Conservation (phyloP, 2,888 invertebrate species). For the Eupithecia inturbata region DNA sequence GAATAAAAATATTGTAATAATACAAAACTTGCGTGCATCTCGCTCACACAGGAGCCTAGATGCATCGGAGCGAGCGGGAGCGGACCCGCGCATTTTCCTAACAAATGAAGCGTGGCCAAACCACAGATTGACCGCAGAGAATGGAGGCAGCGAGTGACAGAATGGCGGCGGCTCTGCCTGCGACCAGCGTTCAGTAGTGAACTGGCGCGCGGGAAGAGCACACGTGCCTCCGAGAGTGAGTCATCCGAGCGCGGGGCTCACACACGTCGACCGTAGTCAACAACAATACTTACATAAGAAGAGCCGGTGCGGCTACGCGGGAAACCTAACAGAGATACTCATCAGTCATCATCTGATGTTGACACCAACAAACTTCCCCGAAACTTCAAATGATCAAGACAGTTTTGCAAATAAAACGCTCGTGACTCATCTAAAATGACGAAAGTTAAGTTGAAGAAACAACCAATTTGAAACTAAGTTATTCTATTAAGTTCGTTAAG, state of each 20-base stretch:
- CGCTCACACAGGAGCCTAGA: constrained; percentile 55
- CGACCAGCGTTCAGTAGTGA: constrained; percentile 71
- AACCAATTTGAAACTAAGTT: constrained; percentile 58
- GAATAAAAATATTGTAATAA: constrained; percentile 80
- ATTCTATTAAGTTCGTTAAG: constrained; percentile 57
- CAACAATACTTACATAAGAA: constrained; percentile 42
- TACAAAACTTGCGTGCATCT: constrained; percentile 75
- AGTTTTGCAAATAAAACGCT: constrained; percentile 55
- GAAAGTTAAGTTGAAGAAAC: constrained; percentile 81
- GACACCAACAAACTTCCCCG: constrained; percentile 55
- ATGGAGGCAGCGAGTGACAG: constrained; percentile 84
- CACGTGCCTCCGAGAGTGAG: constrained; percentile 64
- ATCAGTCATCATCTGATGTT: constrained; percentile 76
- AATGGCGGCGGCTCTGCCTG: constrained; percentile 81
- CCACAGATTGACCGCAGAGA: constrained; percentile 85
- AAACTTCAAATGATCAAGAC: constrained; percentile 64
- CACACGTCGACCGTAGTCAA: constrained; percentile 62
- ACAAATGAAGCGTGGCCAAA: constrained; percentile 84
- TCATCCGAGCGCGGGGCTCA: constrained; percentile 62
- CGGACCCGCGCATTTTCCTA: constrained; percentile 78
- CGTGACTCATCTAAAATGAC: constrained; percentile 82
- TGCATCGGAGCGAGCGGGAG: constrained; percentile 62
- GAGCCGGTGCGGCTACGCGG: constrained; percentile 54
- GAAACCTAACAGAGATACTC: constrained; percentile 59
- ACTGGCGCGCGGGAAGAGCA: constrained; percentile 72